Conservation (phyloP, 1,140 invertebrate genomes). For the Pantala flavescens region DNA sequence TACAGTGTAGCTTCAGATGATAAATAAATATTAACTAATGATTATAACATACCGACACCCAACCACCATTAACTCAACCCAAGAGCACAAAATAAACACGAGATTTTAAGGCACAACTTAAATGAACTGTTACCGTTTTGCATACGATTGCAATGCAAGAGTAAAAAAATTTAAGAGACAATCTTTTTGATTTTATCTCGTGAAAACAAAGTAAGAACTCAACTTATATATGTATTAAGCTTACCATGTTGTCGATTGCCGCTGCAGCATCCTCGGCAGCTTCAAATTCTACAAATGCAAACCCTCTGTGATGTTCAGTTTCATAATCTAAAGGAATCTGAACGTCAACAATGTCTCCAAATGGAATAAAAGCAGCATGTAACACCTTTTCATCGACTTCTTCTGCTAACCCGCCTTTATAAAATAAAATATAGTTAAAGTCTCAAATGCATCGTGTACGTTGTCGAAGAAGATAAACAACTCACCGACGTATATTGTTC, state of each 20-base stretch:
- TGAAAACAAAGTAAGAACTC: no score
- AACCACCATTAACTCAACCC: no score
- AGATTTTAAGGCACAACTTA: no score
- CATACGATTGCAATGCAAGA: no score
- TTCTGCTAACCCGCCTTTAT: constrained; percentile 79
- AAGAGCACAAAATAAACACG: no score
- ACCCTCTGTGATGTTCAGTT: constrained; percentile 91
- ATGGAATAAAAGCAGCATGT: constrained; percentile 93
- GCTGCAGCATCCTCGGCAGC: constrained; percentile 85
- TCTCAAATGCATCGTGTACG: neutral
- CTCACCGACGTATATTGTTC: constrained; percentile 62
- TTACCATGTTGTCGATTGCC: constrained; percentile 98
- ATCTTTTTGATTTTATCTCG: no score
- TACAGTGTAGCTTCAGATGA: no score
- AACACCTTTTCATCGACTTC: constrained; percentile 95
- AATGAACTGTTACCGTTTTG: no score
- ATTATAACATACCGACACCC: no score
- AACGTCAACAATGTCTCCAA: constrained; percentile 94
- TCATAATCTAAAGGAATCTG: constrained; percentile 98
- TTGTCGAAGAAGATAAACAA: neutral
- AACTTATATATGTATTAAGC: neutral
- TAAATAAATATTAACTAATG: no score
- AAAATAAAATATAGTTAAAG: neutral
- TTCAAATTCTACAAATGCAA: constrained; percentile 98
- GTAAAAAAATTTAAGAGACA: no score